Conservation (phyloP, 2,797 vertebrate species). For the Lagorchestes hirsutus region DNA sequence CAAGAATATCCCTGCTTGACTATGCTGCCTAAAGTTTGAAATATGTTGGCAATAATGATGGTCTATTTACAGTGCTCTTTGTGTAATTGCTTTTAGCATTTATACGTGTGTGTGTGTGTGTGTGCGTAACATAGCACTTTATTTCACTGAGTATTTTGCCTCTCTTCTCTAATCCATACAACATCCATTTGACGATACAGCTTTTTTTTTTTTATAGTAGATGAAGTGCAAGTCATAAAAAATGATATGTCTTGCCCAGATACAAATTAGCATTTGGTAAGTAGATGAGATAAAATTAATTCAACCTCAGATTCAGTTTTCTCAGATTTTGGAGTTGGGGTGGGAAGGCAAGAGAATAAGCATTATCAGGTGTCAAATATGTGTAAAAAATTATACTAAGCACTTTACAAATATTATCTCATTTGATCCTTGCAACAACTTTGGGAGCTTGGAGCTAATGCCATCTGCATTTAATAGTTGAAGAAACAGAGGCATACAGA, state of each 20-base stretch:
- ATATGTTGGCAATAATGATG: neutral
- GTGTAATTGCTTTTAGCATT: neutral
- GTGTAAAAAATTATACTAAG: neutral
- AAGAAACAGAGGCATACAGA: neutral
- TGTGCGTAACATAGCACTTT: neutral
- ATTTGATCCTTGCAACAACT: neutral
- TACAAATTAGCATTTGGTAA: neutral
- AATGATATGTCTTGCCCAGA: neutral
- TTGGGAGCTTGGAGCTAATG: neutral
- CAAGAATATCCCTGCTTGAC: neutral
- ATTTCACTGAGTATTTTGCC: neutral
- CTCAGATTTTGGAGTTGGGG: neutral
- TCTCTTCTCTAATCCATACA: neutral
- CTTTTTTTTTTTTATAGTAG: neutral
- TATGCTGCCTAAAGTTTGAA: neutral
- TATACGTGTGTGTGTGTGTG: neutral
- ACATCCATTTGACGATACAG: neutral
- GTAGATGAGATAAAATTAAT: neutral
- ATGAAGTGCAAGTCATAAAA: neutral
- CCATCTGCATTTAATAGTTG: neutral
- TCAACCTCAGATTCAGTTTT: neutral
- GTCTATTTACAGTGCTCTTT: too few species aligned
- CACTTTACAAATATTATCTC: neutral
- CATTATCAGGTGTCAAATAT: neutral
- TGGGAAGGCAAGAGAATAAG: neutral